phyloP scores from a whole-genome alignment of 1,140 invertebrate genomes.

The Heliconius congener region DNA sequence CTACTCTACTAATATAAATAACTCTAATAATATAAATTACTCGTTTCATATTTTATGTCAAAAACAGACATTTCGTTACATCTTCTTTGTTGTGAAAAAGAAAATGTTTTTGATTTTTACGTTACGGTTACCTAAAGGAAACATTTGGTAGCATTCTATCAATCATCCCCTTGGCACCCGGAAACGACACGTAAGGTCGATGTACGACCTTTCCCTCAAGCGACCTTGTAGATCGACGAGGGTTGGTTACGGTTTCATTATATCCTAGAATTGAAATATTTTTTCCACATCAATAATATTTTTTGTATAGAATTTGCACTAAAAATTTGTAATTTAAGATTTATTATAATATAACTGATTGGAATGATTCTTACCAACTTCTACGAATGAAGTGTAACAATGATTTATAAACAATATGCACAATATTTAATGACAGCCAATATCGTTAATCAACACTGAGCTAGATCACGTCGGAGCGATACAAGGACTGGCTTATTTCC shows the following conservation, averaged over 20 bases:
- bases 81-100: neutral
- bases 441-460: slow-evolving; percentile 21
- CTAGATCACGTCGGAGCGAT: slow-evolving; percentile 16
- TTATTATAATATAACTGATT: neutral
- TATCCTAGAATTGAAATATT: neutral
- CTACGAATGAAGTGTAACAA: neutral
- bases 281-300: neutral
- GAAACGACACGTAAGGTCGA: slow-evolving; percentile 58
- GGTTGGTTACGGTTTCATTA: slow-evolving; percentile 18
- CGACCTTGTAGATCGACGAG: slow-evolving; percentile 53
- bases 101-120: neutral
- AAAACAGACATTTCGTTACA: neutral
- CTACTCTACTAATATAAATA: neutral
- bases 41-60: neutral
- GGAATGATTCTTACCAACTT: neutral
- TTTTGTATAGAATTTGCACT: too few species aligned
- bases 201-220: slow-evolving; percentile 54
- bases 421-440: slow-evolving; percentile 13
- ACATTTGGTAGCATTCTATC: slow-evolving; percentile 35
- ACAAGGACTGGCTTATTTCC: slow-evolving; percentile 33
- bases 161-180: slow-evolving; percentile 58
- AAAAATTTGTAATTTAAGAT: neutral
- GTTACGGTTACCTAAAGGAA: neutral
- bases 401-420: too few species aligned
- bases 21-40: neutral